Percentiles rank a stretch among this genome's conserved stretches.
phyloP scores from a whole-genome alignment of 2,113 vertebrate species.

The Rhineura floridana region DNA sequence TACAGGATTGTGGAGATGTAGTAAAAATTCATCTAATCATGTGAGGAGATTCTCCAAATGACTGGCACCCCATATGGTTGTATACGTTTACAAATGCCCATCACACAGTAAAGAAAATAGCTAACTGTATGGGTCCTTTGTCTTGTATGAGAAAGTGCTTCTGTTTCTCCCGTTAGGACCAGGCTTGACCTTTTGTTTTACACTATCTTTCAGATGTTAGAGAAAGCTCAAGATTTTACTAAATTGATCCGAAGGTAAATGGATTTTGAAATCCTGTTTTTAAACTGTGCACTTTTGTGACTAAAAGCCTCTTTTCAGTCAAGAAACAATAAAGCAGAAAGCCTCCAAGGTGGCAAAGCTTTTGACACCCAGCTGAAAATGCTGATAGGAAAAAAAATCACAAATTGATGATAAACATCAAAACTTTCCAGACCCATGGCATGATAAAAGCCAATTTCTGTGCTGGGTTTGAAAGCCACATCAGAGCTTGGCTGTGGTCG shows the following conservation, averaged over 20 bases:
- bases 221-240: constrained; percentile 7
- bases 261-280: constrained; percentile 4
- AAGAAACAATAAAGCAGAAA: neutral
- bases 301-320: neutral
- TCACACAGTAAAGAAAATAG: neutral
- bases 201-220: constrained; percentile 21
- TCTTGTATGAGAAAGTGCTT: neutral
- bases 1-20: neutral
- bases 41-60: neutral
- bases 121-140: neutral
- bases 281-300: neutral
- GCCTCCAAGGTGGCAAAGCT: neutral
- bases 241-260: constrained; percentile 26
- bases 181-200: neutral
- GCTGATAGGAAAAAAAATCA: neutral
- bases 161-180: neutral
- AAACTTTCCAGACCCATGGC: neutral
- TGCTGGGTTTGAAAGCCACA: neutral
- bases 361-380: constrained; percentile 17
- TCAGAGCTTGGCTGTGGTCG: neutral
- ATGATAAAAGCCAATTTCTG: constrained; percentile 5
- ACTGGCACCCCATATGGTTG: neutral
- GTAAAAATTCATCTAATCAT: neutral
- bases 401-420: neutral
- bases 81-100: neutral